Conservation (phyloP, 1,140 invertebrate species). For the Hetaerina americana region DNA sequence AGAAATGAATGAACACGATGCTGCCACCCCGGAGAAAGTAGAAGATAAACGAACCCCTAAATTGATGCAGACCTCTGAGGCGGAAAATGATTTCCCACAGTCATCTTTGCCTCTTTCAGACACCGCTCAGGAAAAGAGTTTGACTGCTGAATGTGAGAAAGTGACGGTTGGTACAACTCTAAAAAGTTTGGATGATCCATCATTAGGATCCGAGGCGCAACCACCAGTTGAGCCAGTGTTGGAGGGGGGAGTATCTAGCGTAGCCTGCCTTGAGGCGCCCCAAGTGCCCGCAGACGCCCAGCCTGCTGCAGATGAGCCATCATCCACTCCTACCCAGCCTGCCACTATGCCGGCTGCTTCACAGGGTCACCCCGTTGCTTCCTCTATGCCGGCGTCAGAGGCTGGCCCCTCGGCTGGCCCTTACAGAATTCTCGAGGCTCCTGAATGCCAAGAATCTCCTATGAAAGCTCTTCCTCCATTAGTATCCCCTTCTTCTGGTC, state of each 20-base stretch:
- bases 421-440: slow-evolving; percentile 32
- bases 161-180: slow-evolving; percentile 34
- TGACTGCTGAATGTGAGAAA: neutral
- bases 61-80: neutral
- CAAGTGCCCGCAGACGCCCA: slow-evolving; percentile 5
- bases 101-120: neutral
- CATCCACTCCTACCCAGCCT: slow-evolving; percentile 7
- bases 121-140: neutral
- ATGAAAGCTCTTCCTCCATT: slow-evolving; percentile 21
- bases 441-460: slow-evolving; percentile 21
- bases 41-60: neutral
- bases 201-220: slow-evolving; percentile 33
- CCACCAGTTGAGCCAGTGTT: slow-evolving; percentile 14
- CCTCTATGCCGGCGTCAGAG: neutral
- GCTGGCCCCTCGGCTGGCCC: slow-evolving; percentile 14
- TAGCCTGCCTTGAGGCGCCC: slow-evolving; percentile 10
- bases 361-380: neutral
- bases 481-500: slow-evolving; percentile 33
- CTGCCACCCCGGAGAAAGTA: neutral
- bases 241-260: neutral
- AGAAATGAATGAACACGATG: neutral
- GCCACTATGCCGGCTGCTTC: neutral
- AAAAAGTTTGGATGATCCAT: slow-evolving; percentile 38
- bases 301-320: slow-evolving; percentile 10
- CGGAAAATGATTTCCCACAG: neutral